Evolutionary conservation across 2,113 vertebrate species (phyloP).

Genomic region (Jaculus jaculus): DNA sequence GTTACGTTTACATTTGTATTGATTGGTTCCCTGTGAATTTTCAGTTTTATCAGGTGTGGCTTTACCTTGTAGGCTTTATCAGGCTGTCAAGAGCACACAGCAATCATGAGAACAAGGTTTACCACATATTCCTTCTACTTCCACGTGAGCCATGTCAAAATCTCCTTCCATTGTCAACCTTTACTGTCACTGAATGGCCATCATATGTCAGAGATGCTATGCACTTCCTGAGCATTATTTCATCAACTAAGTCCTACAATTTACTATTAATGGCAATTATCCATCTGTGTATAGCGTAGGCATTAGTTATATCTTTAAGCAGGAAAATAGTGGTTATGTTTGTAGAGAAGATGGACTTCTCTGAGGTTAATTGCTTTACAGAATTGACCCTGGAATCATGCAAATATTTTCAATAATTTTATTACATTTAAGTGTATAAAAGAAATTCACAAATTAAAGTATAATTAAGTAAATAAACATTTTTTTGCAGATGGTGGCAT

Average conservation of each 20-base stretch:
- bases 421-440: background rate
- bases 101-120: slow-evolving; percentile 21
- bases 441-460: background rate
- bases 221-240: background rate
- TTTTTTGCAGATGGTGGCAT: background rate
- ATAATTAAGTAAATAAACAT: background rate
- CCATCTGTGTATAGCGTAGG: background rate
- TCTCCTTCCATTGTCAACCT: background rate
- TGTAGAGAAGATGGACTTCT: background rate
- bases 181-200: background rate
- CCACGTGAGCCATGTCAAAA: slow-evolving; percentile 3
- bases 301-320: background rate
- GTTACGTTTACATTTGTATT: slow-evolving; percentile 38
- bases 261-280: background rate
- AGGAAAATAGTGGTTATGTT: background rate
- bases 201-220: background rate
- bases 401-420: slow-evolving; percentile 18
- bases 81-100: slow-evolving; percentile 31
- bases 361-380: background rate
- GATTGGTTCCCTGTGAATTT: slow-evolving; percentile 35
- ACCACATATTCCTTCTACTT: slow-evolving; percentile 4
- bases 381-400: background rate
- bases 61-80: slow-evolving; percentile 42
- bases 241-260: background rate
- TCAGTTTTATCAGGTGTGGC: slow-evolving; percentile 17